phyloP scores from a whole-genome alignment of 1,140 invertebrate genomes.

The Aplysia californica region DNA sequence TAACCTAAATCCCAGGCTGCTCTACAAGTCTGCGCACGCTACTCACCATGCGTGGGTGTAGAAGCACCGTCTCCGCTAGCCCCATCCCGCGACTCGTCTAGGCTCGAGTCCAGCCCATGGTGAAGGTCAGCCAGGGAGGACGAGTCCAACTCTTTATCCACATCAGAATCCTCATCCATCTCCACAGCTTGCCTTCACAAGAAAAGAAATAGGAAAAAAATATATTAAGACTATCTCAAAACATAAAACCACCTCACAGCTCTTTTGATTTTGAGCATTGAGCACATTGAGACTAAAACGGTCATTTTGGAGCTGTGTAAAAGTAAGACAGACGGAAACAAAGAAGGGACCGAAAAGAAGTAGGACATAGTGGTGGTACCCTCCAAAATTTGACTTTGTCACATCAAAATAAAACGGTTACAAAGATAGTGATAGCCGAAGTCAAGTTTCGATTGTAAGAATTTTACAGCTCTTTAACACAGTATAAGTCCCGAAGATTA shows the following conservation, averaged over 20 bases:
- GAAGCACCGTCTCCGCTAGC: no score
- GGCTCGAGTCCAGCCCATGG: neutral
- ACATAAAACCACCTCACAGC: neutral
- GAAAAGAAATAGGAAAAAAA: neutral
- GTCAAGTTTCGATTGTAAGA: no score
- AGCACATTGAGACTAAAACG: neutral
- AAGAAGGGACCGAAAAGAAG: neutral
- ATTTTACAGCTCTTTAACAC: no score
- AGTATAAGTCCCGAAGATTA: no score
- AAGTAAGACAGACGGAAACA: neutral
- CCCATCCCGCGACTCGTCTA: neutral
- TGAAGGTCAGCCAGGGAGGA: neutral
- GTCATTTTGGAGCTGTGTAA: neutral
- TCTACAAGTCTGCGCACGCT: no score
- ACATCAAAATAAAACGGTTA: no score
- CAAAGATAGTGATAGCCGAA: no score
- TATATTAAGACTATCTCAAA: neutral
- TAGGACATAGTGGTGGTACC: neutral
- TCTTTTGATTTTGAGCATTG: neutral
- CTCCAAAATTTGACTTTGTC: no score
- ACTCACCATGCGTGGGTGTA: no score
- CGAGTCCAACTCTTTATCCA: neutral
- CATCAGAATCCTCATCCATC: slow-evolving; percentile 6
- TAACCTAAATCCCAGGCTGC: no score
- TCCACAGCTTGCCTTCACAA: neutral